A percentile compares a stretch with the other conserved stretches of the same genome.
These are phyloP conservation scores for Turdus rufiventris DNA, from an alignment of 2,113 vertebrate species.

Conservation along the genomic window DNA sequence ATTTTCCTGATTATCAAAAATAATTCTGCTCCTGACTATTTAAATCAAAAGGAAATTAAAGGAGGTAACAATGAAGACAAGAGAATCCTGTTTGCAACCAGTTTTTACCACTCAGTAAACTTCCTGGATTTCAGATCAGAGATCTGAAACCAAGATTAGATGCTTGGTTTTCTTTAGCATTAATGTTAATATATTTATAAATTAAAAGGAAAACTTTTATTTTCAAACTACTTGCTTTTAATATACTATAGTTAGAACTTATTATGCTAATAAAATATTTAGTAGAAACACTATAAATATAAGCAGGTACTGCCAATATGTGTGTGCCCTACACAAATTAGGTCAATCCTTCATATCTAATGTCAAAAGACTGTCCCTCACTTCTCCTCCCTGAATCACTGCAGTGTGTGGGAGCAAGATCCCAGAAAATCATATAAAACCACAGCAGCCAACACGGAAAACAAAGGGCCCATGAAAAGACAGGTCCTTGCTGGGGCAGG, in stretches of 20 bases:
- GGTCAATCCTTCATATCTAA: background rate
- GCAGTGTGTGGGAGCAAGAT: background rate
- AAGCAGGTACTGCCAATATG: background rate
- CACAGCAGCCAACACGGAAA: background rate
- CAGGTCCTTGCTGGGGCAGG: background rate
- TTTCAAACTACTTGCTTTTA: background rate
- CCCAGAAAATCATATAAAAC: background rate
- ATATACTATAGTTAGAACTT: background rate
- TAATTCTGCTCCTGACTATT: background rate
- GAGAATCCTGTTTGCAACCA: background rate
- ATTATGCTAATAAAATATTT: background rate
- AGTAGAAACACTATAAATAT: background rate
- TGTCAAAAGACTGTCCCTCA: background rate
- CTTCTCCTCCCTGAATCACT: background rate
- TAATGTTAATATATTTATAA: background rate
- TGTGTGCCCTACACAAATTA: background rate
- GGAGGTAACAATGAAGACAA: background rate
- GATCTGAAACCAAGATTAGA: background rate
- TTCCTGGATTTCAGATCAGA: background rate
- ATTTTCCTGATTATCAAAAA: background rate
- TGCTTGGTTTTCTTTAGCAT: background rate
- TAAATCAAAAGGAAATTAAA: background rate
- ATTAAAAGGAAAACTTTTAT: background rate
- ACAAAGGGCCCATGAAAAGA: background rate
- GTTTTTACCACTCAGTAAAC: background rate